Conservation (phyloP, 2,113 vertebrate genomes). For the Rhea pennata region DNA sequence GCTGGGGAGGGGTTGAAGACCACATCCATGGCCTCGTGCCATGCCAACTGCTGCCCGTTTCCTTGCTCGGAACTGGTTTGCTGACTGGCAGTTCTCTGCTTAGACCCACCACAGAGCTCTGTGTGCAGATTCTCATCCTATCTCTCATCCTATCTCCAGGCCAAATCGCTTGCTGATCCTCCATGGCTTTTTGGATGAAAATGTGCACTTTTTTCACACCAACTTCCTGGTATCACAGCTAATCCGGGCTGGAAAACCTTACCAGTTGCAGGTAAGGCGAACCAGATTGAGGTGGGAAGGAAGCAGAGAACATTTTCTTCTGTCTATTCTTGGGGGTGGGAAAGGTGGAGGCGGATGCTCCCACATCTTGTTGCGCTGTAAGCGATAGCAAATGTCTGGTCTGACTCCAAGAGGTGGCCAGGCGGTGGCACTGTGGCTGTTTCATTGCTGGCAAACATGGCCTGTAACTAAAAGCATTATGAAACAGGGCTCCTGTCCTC, state of each 20-base stretch:
- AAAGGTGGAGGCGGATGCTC: neutral
- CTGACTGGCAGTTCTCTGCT: neutral
- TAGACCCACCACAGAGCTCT: neutral
- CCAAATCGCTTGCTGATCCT: constrained; percentile 97
- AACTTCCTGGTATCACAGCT: constrained; percentile 98
- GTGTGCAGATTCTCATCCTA: neutral
- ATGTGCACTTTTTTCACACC: constrained; percentile 99
- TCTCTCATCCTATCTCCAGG: constrained; percentile 69
- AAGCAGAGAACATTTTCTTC: neutral
- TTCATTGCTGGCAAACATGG: neutral
- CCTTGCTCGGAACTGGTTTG: neutral
- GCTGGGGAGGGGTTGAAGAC: neutral
- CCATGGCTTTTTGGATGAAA: constrained; percentile 97
- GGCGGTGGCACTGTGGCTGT: constrained; percentile 59
- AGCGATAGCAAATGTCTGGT: neutral
- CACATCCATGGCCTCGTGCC: accelerated
- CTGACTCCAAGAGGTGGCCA: neutral
- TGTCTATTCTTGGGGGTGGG: accelerated
- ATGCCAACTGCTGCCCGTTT: neutral
- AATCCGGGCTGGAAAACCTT: constrained; percentile 97
- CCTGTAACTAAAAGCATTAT: neutral
- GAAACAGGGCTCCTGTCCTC: neutral
- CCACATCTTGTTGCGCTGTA: accelerated
- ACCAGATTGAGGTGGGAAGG: neutral
- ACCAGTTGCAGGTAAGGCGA: constrained; percentile 92